A percentile compares a stretch with the other conserved stretches of the same genome.
Conservation (phyloP, 1,140 invertebrate genomes). For the Lethocerus indicus region DNA sequence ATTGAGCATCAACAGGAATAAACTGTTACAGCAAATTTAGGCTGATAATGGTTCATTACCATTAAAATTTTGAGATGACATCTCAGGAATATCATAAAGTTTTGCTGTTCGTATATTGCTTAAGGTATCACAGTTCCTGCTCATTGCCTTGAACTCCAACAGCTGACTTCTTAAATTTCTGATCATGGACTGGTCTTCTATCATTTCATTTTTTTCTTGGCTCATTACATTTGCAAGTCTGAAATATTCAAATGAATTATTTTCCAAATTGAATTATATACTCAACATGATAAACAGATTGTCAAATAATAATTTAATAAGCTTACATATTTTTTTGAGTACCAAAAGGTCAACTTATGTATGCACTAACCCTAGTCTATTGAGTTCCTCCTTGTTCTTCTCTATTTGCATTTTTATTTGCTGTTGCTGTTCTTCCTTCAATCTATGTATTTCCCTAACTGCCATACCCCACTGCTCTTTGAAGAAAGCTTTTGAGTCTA, state of each 20-base stretch:
- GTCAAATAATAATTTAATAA: neutral
- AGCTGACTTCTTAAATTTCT: constrained; percentile 1
- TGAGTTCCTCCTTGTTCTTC: constrained; percentile 9
- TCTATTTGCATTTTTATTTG: constrained; percentile 9
- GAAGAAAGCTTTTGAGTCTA: constrained; percentile 35
- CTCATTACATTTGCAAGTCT: constrained; percentile 9
- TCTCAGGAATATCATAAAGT: too few relatives aligned
- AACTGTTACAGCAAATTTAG: too few relatives aligned
- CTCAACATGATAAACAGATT: neutral
- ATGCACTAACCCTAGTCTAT: constrained; percentile 4
- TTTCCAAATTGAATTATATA: neutral
- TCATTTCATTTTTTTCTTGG: constrained; percentile 10
- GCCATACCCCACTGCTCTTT: constrained; percentile 38
- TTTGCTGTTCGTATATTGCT: too few relatives aligned
- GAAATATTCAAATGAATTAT: neutral
- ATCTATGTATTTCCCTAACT: constrained; percentile 32
- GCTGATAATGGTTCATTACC: too few relatives aligned
- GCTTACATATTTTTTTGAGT: neutral
- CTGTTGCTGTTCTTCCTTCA: constrained; percentile 21
- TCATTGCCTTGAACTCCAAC: neutral
- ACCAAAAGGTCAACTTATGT: neutral
- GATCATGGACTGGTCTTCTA: constrained; percentile 3
- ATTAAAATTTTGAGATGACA: too few relatives aligned
- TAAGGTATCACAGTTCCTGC: too few relatives aligned
- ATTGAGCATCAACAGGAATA: too few relatives aligned